Evolutionary conservation across 2,797 vertebrate genomes (phyloP).

Genomic region (Danio tinwini): DNA sequence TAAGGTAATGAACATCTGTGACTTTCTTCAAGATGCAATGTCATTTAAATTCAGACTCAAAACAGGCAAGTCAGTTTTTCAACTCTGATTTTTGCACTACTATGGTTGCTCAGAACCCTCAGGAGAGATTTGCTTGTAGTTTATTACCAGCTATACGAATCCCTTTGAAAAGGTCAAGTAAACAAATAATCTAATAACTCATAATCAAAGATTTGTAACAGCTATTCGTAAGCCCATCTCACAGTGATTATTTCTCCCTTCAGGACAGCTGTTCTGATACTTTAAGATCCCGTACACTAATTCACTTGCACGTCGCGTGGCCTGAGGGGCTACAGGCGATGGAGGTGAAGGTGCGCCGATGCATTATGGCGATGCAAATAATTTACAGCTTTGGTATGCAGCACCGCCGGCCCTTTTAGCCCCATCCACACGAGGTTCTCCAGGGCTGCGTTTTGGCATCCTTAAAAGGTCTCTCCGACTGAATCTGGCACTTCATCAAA

Average conservation of each 20-base stretch:
- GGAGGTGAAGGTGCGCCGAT: constrained; percentile 38
- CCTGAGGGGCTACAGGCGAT: constrained; percentile 18
- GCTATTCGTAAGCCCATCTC: constrained; percentile 37
- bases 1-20: no score
- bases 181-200: constrained; percentile 54
- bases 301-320: background rate
- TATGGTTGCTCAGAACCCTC: constrained; percentile 18
- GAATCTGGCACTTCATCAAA: constrained; percentile 59
- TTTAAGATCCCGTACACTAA: constrained; percentile 3
- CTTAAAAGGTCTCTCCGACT: constrained; percentile 50
- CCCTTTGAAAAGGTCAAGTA: constrained; percentile 57
- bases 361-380: constrained; percentile 45
- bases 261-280: background rate
- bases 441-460: constrained; percentile 41
- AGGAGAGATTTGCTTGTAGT: constrained; percentile 38
- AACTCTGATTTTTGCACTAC: background rate
- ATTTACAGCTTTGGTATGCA: constrained; percentile 54
- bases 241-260: constrained; percentile 33
- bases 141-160: constrained; percentile 31
- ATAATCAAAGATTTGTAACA: constrained; percentile 54
- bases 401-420: constrained; percentile 42
- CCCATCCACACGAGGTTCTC: constrained; percentile 35
- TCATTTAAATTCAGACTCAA: background rate
- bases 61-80: background rate
- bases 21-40: background rate